Conservation (phyloP, 2,113 vertebrate genomes). For the Psammodynastes pulverulentus region DNA sequence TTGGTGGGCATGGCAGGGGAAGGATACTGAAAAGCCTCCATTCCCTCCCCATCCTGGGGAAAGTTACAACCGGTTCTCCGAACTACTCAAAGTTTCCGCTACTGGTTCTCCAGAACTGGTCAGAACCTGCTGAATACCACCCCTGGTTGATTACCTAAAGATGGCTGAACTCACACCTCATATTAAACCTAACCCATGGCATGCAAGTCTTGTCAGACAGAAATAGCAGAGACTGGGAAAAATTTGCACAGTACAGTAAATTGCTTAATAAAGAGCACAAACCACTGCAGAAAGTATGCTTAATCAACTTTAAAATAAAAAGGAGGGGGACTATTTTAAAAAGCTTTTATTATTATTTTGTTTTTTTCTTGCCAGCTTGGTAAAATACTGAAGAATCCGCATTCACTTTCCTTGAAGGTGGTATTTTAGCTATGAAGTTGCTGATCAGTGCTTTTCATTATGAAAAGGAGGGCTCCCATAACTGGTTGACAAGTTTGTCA, state of each 20-base stretch:
- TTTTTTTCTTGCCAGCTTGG: not conserved
- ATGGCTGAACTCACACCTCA: not conserved
- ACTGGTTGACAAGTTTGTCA: not conserved
- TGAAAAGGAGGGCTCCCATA: not conserved
- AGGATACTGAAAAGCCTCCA: too few relatives aligned
- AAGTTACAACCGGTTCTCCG: too few relatives aligned
- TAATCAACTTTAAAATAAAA: not conserved
- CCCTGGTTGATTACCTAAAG: not conserved
- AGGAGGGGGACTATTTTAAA: fast-evolving
- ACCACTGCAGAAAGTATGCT: not conserved
- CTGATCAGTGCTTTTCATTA: not conserved
- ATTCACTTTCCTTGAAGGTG: not conserved
- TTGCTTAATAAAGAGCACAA: not conserved
- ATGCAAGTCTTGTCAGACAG: not conserved
- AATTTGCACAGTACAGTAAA: not conserved
- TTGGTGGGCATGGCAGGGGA: too few relatives aligned
- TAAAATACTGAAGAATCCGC: not conserved
- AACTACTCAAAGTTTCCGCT: too few relatives aligned
- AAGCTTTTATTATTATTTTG: not conserved
- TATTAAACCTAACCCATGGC: not conserved
- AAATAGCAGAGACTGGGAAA: not conserved
- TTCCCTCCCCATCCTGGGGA: too few relatives aligned
- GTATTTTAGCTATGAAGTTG: not conserved
- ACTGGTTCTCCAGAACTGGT: too few relatives aligned
- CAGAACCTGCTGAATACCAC: too few relatives aligned